Percentiles rank a stretch among this genome's conserved stretches.
Conservation (phyloP, 2,797 vertebrate genomes). For the Catharus ustulatus region DNA sequence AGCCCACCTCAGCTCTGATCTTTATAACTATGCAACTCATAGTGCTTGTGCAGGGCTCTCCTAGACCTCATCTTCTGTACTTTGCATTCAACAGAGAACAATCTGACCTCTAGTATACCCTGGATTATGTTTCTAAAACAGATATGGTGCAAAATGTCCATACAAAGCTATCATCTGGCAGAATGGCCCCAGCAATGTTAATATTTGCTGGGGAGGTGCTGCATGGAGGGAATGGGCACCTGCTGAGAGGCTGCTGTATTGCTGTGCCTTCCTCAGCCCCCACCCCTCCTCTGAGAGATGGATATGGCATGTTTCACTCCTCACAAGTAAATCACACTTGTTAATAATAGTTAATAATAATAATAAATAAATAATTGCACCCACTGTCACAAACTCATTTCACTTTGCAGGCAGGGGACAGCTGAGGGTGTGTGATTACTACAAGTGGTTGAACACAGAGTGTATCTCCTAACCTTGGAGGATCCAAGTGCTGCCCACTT, state of each 20-base stretch:
- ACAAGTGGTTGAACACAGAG: background rate
- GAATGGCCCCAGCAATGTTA: rapidly evolving
- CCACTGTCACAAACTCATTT: background rate
- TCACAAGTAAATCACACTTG: background rate
- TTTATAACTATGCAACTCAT: no score
- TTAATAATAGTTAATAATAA: background rate
- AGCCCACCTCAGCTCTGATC: rapidly evolving
- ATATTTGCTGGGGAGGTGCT: background rate
- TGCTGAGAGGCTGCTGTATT: no score
- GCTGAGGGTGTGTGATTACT: background rate
- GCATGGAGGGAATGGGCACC: no score
- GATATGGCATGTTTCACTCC: background rate
- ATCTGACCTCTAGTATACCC: rapidly evolving
- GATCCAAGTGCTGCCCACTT: no score
- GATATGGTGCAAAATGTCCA: background rate
- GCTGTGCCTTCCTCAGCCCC: no score
- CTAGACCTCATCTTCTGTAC: background rate
- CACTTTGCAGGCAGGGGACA: background rate
- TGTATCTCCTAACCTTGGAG: background rate
- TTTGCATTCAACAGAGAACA: background rate
- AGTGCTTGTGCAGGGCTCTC: background rate
- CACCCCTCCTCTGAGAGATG: background rate
- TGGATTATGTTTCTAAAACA: background rate
- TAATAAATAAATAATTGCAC: background rate
- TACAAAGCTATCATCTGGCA: background rate